Conservation (phyloP, 2,888 invertebrate species). For the Tenthredo notha region DNA sequence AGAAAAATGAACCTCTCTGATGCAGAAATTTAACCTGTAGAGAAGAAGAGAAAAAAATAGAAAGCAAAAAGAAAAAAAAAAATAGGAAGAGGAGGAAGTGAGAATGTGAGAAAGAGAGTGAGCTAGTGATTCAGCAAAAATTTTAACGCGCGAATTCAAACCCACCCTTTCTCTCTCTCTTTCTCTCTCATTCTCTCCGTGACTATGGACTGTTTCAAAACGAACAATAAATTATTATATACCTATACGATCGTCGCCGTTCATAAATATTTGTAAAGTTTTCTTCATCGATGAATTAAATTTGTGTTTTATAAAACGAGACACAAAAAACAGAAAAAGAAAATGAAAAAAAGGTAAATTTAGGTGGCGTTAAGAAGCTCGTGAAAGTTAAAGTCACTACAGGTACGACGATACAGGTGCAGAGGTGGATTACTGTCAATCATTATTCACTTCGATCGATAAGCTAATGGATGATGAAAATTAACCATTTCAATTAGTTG, state of each 20-base stretch:
- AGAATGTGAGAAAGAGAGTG: background rate
- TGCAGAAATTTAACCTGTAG: background rate
- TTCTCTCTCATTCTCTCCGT: background rate
- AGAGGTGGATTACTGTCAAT: conserved; percentile 3
- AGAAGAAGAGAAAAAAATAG: background rate
- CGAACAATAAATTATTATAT: background rate
- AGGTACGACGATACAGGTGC: background rate
- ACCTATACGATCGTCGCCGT: background rate
- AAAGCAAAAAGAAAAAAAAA: background rate
- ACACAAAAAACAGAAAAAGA: background rate
- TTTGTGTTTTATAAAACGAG: background rate
- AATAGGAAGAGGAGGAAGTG: too few relatives aligned
- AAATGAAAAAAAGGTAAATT: background rate
- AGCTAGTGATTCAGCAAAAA: background rate
- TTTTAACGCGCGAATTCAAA: background rate
- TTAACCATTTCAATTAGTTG: background rate
- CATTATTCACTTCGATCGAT: background rate
- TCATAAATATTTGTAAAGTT: background rate
- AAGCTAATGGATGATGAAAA: background rate
- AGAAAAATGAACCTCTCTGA: conserved; percentile 26
- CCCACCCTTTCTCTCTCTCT: background rate
- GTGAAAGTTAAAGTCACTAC: background rate
- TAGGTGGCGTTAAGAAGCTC: background rate
- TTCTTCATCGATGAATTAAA: background rate
- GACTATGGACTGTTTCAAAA: background rate